Evolutionary conservation across 2,113 vertebrate genomes (phyloP).

Genomic region (Erinaceus europaeus): DNA sequence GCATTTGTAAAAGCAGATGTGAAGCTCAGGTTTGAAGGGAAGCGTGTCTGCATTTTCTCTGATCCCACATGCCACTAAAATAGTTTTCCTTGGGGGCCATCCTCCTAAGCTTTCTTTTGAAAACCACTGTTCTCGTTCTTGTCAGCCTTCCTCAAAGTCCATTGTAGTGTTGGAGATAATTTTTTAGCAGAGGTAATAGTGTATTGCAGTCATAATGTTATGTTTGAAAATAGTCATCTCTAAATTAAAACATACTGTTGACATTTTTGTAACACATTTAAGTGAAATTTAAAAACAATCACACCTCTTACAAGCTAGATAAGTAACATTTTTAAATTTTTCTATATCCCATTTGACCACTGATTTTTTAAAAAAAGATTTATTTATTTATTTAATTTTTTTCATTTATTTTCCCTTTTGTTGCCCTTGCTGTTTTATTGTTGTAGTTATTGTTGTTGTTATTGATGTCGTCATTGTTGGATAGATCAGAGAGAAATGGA

Average conservation of each 20-base stretch:
- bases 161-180: not conserved
- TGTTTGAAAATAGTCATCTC: not conserved
- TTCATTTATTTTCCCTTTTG: too few species aligned
- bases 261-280: not conserved
- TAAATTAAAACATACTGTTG: not conserved
- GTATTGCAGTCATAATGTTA: not conserved
- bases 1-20: not conserved
- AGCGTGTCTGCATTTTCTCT: not conserved
- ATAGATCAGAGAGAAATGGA: too few species aligned
- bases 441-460: too few species aligned
- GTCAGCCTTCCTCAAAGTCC: conserved; percentile 15
- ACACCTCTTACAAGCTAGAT: conserved; percentile 1
- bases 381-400: too few species aligned
- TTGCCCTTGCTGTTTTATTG: too few species aligned
- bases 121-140: not conserved
- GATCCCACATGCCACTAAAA: not conserved
- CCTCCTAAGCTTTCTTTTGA: not conserved
- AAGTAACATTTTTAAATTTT: conserved; percentile 28
- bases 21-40: not conserved
- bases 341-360: not conserved
- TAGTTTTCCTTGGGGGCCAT: not conserved
- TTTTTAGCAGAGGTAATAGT: not conserved
- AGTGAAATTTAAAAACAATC: too few species aligned
- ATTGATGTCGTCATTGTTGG: too few species aligned
- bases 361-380: too few species aligned